Conservation (phyloP, 2,888 invertebrate species). For the Caradrina clavipalpis region DNA sequence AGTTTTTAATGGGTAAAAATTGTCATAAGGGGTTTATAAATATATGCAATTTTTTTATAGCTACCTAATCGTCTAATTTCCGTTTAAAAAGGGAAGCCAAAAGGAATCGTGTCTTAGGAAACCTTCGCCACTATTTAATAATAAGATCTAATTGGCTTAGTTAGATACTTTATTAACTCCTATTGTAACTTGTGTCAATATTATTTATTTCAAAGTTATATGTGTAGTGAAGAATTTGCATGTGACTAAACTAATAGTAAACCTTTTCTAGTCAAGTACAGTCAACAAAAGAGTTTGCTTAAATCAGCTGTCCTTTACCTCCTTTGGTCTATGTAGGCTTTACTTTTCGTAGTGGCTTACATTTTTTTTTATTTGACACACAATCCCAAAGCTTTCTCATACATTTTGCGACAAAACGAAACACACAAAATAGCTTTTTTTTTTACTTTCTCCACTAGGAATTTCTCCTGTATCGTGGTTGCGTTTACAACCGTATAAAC, state of each 20-base stretch:
- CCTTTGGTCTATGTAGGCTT: not conserved
- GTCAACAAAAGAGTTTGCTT: not conserved
- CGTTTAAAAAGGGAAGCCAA: slow-evolving; percentile 1
- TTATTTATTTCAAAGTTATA: not conserved
- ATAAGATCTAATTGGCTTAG: slow-evolving; percentile 15
- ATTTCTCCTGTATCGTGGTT: too few species aligned
- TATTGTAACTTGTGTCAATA: not conserved
- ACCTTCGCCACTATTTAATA: slow-evolving; percentile 12
- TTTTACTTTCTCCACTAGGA: too few species aligned
- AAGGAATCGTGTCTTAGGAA: not conserved
- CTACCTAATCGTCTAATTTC: not conserved
- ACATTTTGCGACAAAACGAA: not conserved
- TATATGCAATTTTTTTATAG: not conserved
- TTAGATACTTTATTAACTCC: not conserved
- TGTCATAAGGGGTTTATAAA: not conserved
- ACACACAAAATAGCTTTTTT: not conserved
- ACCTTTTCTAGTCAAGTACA: not conserved
- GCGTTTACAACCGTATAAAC: too few species aligned
- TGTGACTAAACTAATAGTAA: not conserved
- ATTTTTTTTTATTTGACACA: too few species aligned
- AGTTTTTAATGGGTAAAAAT: too few species aligned
- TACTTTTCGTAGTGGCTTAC: not conserved
- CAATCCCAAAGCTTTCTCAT: not conserved
- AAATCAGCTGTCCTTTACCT: not conserved
- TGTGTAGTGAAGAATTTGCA: slow-evolving; percentile 1